These are phyloP conservation scores for Cyanistes caeruleus DNA, from an alignment of 2,113 vertebrate genomes.

Conservation along the genomic window DNA sequence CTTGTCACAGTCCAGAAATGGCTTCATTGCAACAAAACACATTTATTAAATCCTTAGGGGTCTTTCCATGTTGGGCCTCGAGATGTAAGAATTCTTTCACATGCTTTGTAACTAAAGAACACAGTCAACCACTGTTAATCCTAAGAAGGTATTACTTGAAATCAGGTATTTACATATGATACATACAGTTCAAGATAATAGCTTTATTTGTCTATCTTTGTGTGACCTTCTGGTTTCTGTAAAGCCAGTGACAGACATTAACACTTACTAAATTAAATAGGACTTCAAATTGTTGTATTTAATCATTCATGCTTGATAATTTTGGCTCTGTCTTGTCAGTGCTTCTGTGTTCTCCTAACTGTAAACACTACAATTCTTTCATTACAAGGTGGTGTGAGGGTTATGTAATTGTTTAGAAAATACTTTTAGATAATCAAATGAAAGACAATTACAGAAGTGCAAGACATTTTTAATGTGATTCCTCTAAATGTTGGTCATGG, in stretches of 20 bases:
- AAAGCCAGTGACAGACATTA: not conserved
- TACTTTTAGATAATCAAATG: not conserved
- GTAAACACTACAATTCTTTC: not conserved
- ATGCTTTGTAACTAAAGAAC: not conserved
- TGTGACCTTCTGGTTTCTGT: not conserved
- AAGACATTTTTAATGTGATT: not conserved
- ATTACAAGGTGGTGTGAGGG: not conserved
- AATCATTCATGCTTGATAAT: not conserved
- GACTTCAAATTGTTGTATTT: not conserved
- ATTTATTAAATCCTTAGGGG: not conserved
- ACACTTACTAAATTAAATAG: not conserved
- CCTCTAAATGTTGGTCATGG: not conserved
- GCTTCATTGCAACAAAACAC: not conserved
- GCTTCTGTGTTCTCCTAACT: not conserved
- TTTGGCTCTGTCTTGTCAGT: not conserved
- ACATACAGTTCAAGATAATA: not conserved
- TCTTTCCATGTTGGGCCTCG: not conserved
- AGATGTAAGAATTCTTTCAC: not conserved
- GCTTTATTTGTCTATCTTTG: not conserved
- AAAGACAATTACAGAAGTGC: not conserved
- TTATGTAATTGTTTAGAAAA: not conserved
- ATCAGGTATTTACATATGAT: not conserved
- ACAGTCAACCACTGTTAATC: not conserved
- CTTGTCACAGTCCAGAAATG: not conserved
- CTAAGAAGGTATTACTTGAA: not conserved